Percentiles rank a stretch among this genome's conserved stretches.
Evolutionary conservation across 2,797 vertebrate genomes (phyloP).

Genomic region (Sebastes glaucus): DNA sequence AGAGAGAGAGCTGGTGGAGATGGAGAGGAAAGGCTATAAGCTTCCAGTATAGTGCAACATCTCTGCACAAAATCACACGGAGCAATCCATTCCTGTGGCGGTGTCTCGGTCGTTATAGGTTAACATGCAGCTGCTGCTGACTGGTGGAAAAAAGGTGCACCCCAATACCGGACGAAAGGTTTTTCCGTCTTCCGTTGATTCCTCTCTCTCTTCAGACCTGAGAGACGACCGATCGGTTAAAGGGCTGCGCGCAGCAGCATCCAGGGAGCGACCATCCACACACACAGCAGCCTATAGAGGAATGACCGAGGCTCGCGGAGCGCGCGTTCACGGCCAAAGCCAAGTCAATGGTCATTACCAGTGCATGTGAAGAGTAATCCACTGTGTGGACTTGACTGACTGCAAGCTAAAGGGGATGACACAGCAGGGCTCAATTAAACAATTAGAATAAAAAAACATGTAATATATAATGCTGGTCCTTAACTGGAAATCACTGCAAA

Average conservation of each 20-base stretch:
- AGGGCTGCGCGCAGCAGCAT: slow-evolving; percentile 58
- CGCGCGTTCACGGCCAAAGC: slow-evolving; percentile 74
- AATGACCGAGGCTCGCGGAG: slow-evolving; percentile 66
- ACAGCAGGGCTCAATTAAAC: slow-evolving; percentile 39
- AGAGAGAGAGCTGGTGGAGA: slow-evolving; percentile 44
- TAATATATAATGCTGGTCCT: background rate
- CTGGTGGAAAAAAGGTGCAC: background rate
- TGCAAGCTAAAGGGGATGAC: slow-evolving; percentile 23
- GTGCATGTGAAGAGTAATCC: slow-evolving; percentile 62
- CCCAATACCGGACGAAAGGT: background rate
- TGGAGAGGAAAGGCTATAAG: slow-evolving; percentile 43
- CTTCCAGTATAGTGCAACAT: slow-evolving; percentile 55
- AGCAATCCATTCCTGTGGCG: slow-evolving; percentile 62
- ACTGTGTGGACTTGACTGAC: slow-evolving; percentile 21
- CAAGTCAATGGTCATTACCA: slow-evolving; percentile 73
- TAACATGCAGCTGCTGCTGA: background rate
- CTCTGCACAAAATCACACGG: slow-evolving; percentile 64
- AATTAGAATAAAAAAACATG: background rate
- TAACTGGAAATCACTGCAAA: background rate
- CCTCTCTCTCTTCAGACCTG: slow-evolving; percentile 16
- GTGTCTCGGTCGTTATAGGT: slow-evolving; percentile 9
- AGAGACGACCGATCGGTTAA: slow-evolving; percentile 40
- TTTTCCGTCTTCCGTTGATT: slow-evolving; percentile 13
- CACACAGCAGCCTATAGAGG: slow-evolving; percentile 30
- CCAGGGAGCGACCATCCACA: slow-evolving; percentile 62